Base-by-base conservation (phyloP, 2,113 vertebrate genomes). In the Condylura cristata region DNA sequence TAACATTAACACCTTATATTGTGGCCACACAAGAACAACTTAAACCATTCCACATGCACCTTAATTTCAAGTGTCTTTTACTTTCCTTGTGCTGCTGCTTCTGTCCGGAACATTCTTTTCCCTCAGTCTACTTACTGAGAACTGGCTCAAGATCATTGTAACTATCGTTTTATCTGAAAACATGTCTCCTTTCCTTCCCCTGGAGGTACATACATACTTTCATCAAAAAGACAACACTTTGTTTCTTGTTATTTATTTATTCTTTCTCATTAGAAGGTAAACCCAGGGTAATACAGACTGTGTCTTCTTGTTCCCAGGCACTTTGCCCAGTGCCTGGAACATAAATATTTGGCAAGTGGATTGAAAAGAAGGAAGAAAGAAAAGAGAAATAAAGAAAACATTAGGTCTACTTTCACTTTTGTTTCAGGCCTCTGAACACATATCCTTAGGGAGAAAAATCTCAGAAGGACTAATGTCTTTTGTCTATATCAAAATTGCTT, bases 321-420 rank as follows among this genome's bases (percentile, higher is more conserved):
- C 22, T 2, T n/a, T 70, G 58, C n/a, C 80, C 34, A 71, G 51
- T 61, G n/a, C 30, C 51, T 12, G 89, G 41, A 86, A 95, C 18
- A 89, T 91, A 89, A 95, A 86, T 86, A 89, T 78, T 89, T 91
- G 63, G 39, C 86, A 32, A 60, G 3, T 82, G 32, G 7, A 34
- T 48, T 53, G 30, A 71, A 94, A 94, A 66, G 48, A 28, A 60
- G 39, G 28, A 70, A 46, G 32, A 37, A 58, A 68, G 44, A 63
- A 85, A 46, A 80, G 22, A 90, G 87, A 92, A 90, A 83, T 20
- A 63, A 4, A 14, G 18, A 91, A 74, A 58, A 34, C 56, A 76
- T 70, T 71, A 28, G 65, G 61, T 68, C 14, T 91, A 61, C 16
- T 81, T 93, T 78, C 34, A 78, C 51, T 93, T 94, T 75, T 88